Evolutionary conservation across 2,113 vertebrate species (phyloP).

Genomic region (Nesogale talazaci): DNA sequence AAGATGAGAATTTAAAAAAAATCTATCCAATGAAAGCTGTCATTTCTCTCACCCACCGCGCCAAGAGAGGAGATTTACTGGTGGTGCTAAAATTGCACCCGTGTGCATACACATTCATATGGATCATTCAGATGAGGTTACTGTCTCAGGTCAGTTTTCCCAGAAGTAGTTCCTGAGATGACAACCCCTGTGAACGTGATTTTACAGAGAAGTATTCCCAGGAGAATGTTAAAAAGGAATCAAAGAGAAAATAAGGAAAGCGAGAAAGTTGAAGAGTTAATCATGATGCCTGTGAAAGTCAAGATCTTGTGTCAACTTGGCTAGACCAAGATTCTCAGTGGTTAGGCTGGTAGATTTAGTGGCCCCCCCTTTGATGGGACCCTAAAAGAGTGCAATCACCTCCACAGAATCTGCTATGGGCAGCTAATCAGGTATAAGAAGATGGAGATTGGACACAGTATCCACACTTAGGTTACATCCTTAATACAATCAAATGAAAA

Average conservation of each 20-base stretch:
- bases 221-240: background rate
- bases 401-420: no score
- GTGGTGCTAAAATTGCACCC: background rate
- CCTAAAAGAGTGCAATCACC: no score
- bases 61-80: background rate
- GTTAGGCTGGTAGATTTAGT: no score
- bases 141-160: slow-evolving; percentile 6
- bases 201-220: background rate
- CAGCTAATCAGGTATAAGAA: no score
- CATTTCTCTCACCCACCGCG: background rate
- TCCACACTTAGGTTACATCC: no score
- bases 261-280: background rate
- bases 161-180: slow-evolving; percentile 29
- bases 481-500: no score
- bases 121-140: background rate
- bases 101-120: background rate
- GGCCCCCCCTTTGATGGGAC: no score
- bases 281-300: background rate
- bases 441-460: no score
- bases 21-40: background rate
- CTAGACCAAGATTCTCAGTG: no score
- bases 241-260: background rate
- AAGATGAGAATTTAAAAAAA: background rate
- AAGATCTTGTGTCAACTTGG: no score
- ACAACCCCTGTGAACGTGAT: background rate